phyloP scores from a whole-genome alignment of 2,888 invertebrate genomes.

The Nebria brevicollis region DNA sequence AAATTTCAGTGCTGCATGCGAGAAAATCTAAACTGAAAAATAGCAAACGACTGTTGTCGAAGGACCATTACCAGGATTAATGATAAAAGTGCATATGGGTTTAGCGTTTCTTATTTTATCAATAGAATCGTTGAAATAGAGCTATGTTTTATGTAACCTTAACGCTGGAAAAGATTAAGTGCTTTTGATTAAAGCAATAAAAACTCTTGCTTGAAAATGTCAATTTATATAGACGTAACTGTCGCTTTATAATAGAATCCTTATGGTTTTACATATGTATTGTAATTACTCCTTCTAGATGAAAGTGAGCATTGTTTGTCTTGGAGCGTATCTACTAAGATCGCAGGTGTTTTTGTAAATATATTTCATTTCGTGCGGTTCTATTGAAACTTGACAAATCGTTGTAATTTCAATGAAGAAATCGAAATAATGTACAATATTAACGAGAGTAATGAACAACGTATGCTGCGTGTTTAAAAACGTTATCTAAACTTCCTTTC shows the following conservation, averaged over 20 bases:
- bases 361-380: not conserved
- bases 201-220: not conserved
- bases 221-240: too few species aligned
- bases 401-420: not conserved
- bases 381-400: not conserved
- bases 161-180: not conserved
- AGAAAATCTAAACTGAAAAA: not conserved
- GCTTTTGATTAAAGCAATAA: not conserved
- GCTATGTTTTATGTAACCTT: not conserved
- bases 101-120: not conserved
- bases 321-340: too few species aligned
- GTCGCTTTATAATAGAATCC: too few species aligned
- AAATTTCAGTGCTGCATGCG: not conserved
- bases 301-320: too few species aligned
- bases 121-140: not conserved
- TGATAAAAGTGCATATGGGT: not conserved
- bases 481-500: conserved; percentile 47
- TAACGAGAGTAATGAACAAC: conserved; percentile 5
- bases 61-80: conserved; percentile 1
- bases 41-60: conserved; percentile 1
- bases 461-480: not conserved
- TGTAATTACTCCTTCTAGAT: too few species aligned
- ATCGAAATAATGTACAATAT: not conserved
- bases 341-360: too few species aligned
- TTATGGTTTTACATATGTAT: too few species aligned